A percentile compares a stretch with the other conserved stretches of the same genome.
Evolutionary conservation across 2,888 invertebrate genomes (phyloP).

Genomic region (Leptinotarsa tumamoca): DNA sequence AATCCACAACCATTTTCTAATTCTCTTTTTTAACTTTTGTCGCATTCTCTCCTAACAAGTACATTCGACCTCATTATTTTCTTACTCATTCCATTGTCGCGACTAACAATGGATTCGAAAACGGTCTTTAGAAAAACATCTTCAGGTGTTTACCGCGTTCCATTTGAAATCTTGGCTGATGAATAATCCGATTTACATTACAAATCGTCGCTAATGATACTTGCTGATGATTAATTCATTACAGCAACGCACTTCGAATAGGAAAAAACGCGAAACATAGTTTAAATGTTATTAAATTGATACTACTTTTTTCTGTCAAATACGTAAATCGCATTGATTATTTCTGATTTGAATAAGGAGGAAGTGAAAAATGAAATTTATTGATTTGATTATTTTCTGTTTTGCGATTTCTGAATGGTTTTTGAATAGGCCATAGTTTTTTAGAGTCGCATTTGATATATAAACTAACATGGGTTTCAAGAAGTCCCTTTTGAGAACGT

Average conservation of each 20-base stretch:
- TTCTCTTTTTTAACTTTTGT: not conserved
- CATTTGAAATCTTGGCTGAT: slow-evolving; percentile 8
- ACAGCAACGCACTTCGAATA: not conserved
- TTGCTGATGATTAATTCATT: not conserved
- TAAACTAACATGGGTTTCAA: no score
- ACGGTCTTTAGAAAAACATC: slow-evolving; percentile 12
- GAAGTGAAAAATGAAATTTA: no score
- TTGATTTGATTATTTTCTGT: no score
- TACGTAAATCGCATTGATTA: no score
- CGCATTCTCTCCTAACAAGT: slow-evolving; percentile 9
- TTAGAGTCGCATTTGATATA: no score
- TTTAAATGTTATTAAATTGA: no score
- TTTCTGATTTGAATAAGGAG: no score
- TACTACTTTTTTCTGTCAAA: no score
- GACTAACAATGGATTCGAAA: slow-evolving; percentile 11
- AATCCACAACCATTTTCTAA: not conserved
- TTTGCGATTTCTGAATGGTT: no score
- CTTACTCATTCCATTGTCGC: slow-evolving; percentile 14
- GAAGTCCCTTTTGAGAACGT: no score
- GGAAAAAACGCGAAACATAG: no score
- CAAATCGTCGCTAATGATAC: slow-evolving; percentile 2
- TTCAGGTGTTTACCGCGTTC: slow-evolving; percentile 19
- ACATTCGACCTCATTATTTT: slow-evolving; percentile 11
- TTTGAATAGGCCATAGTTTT: no score
- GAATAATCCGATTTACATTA: slow-evolving; percentile 6